Base-by-base conservation (phyloP, 1,140 invertebrate genomes). In the Vanessa tameamea region DNA sequence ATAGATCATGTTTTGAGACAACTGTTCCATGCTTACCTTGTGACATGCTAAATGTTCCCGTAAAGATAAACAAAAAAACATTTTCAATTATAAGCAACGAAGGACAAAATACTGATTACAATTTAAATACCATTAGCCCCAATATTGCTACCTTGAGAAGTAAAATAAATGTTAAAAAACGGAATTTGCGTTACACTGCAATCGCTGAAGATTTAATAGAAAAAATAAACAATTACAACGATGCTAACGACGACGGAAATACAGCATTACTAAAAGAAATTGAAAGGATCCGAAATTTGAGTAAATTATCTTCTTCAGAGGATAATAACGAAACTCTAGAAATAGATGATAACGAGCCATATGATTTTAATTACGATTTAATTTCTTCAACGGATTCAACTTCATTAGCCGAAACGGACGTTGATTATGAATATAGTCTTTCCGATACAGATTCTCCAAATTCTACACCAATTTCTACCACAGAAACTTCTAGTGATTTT, bases 1-100 rank as follows among this genome's bases (percentile, higher is more conserved):
- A 82, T 5, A 72, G 47, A 48, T 53, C 73, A 12, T 92, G 90
- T 69, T 67, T 79, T 73, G 89, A 91, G 73, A 78, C 82, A 64
- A 69, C 64, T 67, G 76, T 91, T 20, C 77, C 84, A 16, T 92
- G 90, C 69, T 77, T 82, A 57, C 84, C 85, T 9, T 88, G 87
- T 73, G 72, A 82, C 72, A 74, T 83, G 64, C 64, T 85, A 7
- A 81, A 78, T 12, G 59, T 85, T 23, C 78, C 78, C 51, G 55
- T 48, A 9, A 43, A 75, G 12, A 12, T 55, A 37, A 16, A 47
- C 12, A 47, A 70, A 59, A 59, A 15, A 14, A 12, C 64, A n/a
- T 43, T 47, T 59, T 48, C 50, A 57, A 48, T 13, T 20, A 4
- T 59, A 69, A 69, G 26, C 15, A 50, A 50, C n/a, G 14, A 26